Base-by-base conservation (phyloP, 2,888 invertebrate genomes). In the Acanthoscelides obtectus region DNA sequence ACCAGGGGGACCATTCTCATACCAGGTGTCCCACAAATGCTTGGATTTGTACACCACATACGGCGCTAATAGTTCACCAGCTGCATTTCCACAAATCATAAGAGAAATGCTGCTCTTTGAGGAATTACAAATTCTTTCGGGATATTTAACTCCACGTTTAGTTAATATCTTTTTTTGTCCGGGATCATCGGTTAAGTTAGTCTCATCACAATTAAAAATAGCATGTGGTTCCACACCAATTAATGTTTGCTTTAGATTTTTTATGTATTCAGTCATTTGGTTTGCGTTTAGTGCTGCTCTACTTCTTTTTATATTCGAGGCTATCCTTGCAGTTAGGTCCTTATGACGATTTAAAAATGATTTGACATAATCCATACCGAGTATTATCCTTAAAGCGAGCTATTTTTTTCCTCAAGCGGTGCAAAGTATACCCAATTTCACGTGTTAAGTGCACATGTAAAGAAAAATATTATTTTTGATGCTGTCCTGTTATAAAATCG, bases 141-240 rank as follows among this genome's bases (percentile, higher is more conserved):
- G n/a, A n/a, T n/a, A n/a, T n/a, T n/a, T n/a, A n/a, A n/a, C n/a
- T n/a, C n/a, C n/a, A n/a, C 76, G 74, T 70, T 77, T 75, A 72
- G 66, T 70, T 22, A 78, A 71, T 22, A 71, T 68, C 66, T 72
- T 82, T 74, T 78, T 79, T 22, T 22, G 66, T 0, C 79, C 81
- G 81, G n/a, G 79, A 72, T 83, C 78, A 73, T 81, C 74, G 79
- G 82, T 78, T 77, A 81, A 64, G 77, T 83, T 72, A 76, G 75
- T 64, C 78, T 79, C 73, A 22, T 74, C 74, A 66, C 67, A 74
- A 65, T 74, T 74, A 12, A 5, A 64, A 22, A 70, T 70, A 2
- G 21, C 19, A 1, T 66, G 2, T 70, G 70, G 66, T 64, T 8
- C 12, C 12, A 63, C 63, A 63, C 63, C 63, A 19, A 8, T 63